Evolutionary conservation across 37 sponge, comb jelly and placozoan genomes (phyloP).

Genomic region (Dysidea cf. avara): DNA sequence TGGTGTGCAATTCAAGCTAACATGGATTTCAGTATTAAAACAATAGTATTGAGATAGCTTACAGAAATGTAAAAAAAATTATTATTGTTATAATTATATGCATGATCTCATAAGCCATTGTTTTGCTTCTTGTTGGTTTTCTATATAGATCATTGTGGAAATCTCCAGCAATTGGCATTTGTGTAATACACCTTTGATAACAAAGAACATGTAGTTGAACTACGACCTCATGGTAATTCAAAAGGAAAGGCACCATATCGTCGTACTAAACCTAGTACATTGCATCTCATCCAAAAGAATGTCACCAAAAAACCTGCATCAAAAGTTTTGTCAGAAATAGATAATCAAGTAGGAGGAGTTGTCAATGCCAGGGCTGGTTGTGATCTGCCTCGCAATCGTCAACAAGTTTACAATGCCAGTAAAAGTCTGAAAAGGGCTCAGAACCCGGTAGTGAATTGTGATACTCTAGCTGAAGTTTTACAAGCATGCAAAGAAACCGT

Average conservation of each 20-base stretch:
- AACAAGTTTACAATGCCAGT: conserved; percentile 17
- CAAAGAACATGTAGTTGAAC: conserved; percentile 28
- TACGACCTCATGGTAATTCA: conserved; percentile 28
- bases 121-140: too few relatives aligned
- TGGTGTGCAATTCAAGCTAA: too few relatives aligned
- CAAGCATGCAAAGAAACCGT: conserved; percentile 25
- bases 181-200: conserved; percentile 24
- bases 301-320: conserved; percentile 5
- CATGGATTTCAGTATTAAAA: too few relatives aligned
- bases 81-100: too few relatives aligned
- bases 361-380: conserved; percentile 8
- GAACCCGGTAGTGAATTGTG: not conserved
- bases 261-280: conserved; percentile 37
- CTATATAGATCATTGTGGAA: not conserved
- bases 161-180: conserved; percentile 9
- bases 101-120: too few relatives aligned
- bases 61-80: too few relatives aligned
- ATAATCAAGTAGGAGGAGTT: conserved; percentile 29
- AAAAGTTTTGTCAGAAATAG: conserved; percentile 17
- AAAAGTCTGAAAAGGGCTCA: not conserved
- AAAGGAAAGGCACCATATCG: not conserved
- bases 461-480: conserved; percentile 26
- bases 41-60: too few relatives aligned
- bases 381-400: conserved; percentile 28
- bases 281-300: not conserved